Evolutionary conservation across 1,140 invertebrate genomes (phyloP).

Genomic region (Caenorhabditis latens): DNA sequence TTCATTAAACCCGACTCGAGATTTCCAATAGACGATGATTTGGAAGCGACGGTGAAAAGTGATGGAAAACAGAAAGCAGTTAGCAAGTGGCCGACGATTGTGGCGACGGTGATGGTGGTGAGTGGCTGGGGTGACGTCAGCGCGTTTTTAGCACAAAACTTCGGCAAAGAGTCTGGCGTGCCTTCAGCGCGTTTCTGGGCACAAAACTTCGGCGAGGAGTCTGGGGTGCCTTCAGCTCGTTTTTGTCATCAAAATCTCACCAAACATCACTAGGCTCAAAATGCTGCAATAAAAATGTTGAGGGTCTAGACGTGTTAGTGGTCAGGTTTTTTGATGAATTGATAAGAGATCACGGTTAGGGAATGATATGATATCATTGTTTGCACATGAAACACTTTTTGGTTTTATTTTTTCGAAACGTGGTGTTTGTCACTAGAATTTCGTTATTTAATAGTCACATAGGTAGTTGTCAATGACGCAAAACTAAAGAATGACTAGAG

Average conservation of each 20-base stretch:
- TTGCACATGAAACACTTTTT: not conserved
- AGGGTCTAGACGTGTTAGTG: not conserved
- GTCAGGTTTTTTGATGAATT: not conserved
- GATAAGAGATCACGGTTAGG: not conserved
- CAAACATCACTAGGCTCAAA: not conserved
- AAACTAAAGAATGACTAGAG: too few species aligned
- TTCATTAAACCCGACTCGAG: slow-evolving; percentile 34
- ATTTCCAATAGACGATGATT: slow-evolving; percentile 20
- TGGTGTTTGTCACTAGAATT: not conserved
- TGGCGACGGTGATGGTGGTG: slow-evolving; percentile 1
- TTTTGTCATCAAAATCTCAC: not conserved
- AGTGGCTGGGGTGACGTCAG: not conserved
- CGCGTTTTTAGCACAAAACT: not conserved
- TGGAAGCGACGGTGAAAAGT: not conserved
- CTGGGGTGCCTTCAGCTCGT: too few species aligned
- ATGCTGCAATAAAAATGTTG: not conserved
- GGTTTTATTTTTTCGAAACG: not conserved
- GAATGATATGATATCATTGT: slow-evolving; percentile 1
- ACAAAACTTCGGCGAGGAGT: not conserved
- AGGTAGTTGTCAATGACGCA: not conserved
- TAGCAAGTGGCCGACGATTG: slow-evolving; percentile 36
- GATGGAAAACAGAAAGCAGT: slow-evolving; percentile 19
- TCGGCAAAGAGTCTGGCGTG: not conserved
- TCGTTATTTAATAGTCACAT: not conserved
- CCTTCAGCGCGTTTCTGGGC: too few species aligned